Evolutionary conservation across 2,113 vertebrate genomes (phyloP), one percentile per base, ranked within the genome.

Genomic region (Oryzias woworae): DNA sequence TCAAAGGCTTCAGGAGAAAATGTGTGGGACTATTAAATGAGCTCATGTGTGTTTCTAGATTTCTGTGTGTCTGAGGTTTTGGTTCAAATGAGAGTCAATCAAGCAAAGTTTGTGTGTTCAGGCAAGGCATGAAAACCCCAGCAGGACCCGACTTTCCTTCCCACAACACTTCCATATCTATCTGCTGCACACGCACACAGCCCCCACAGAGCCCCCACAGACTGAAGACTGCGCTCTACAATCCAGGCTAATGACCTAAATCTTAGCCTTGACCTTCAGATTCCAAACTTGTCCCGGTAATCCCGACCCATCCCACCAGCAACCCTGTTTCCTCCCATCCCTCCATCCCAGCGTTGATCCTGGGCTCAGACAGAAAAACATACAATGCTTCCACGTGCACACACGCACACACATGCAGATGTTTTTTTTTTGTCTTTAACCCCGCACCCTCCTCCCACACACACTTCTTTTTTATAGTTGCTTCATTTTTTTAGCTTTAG

Each of bases 281-380:
- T 84, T 86, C 78, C 83, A 71, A 53, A 54, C 70, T 81, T 71
- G 63, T 85, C 80, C 70, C 8, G 64, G 73, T 78, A 82, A 81
- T 82, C 75, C 63, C 1, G 5, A 48, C 63, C 62, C 74, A 79
- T 80, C 75, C 73, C 77, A n/a, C 28, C 58, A 58, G 57, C 74
- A 73, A 72, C 54, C 55, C 72, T 8, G 53, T 62, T 80, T 76
- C 78, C 78, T 75, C 78, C 73, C 75, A 69, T 24, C 75, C 81
- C 71, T 67, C 85, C 85, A 31, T 88, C 81, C 45, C 61, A 31
- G 59, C 43, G 69, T 78, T 82, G 73, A 89, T 81, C 71, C 71
- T 54, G 5, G 1, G 69, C 84, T 88, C 85, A 80, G 79, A 81
- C 81, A 71, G 70, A 81, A 84, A 91, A 91, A 89, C 69, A 90